A percentile compares a stretch with the other conserved stretches of the same genome.
Evolutionary conservation across 2,113 vertebrate species (phyloP).

Genomic region (Ginglymostoma cirratum): DNA sequence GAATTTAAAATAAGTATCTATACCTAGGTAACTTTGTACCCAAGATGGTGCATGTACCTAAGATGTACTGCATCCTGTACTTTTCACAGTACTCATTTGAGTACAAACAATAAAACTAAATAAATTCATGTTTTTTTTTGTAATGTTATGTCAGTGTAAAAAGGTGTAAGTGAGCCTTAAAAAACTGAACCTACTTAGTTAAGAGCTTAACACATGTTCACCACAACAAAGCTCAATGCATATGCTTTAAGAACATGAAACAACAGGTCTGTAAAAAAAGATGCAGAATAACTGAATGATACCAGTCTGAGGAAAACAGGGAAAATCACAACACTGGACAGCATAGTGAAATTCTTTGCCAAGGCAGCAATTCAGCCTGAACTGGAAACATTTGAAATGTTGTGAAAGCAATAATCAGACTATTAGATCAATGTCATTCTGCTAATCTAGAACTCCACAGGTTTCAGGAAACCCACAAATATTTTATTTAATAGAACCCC

Average conservation of each 20-base stretch:
- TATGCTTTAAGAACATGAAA: background rate
- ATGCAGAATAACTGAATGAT: background rate
- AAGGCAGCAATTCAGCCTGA: background rate
- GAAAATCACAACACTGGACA: background rate
- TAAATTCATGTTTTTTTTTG: background rate
- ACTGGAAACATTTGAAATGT: background rate
- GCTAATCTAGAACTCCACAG: background rate
- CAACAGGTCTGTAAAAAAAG: background rate
- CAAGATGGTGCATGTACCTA: too few relatives aligned
- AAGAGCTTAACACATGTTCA: background rate
- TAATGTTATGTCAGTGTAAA: background rate
- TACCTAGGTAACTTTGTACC: too few relatives aligned
- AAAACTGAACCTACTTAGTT: background rate
- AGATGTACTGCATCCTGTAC: too few relatives aligned
- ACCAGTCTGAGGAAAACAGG: background rate
- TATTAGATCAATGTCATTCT: background rate
- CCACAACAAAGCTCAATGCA: background rate
- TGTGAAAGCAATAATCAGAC: background rate
- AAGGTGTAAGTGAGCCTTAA: background rate
- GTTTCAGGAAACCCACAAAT: background rate
- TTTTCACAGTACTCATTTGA: too few relatives aligned
- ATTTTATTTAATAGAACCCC: background rate
- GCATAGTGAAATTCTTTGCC: background rate
- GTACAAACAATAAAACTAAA: too few relatives aligned
- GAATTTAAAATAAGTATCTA: too few relatives aligned